Percentiles rank a stretch among this genome's conserved stretches.
phyloP scores from a whole-genome alignment of 2,113 vertebrate genomes.

The Nannospalax galili region DNA sequence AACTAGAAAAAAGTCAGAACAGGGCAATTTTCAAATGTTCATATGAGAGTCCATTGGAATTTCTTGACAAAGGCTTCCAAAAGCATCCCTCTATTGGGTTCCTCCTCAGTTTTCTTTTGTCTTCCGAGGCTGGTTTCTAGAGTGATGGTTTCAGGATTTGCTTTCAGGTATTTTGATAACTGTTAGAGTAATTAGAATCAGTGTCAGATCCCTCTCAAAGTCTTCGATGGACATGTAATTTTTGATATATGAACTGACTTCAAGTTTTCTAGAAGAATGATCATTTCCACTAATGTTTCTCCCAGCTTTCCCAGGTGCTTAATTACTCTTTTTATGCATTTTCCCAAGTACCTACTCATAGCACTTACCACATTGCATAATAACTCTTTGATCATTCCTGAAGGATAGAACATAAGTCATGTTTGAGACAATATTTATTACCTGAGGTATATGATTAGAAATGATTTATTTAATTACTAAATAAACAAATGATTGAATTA shows the following conservation, averaged over 20 bases:
- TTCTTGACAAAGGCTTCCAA: too few relatives aligned
- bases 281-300: neutral
- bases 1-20: too few relatives aligned
- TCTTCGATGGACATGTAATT: neutral
- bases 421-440: constrained; percentile 19
- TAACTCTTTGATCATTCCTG: neutral
- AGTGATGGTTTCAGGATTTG: too few relatives aligned
- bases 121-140: too few relatives aligned
- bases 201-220: too few relatives aligned
- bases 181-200: too few relatives aligned
- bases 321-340: neutral
- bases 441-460: neutral
- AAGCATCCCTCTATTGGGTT: too few relatives aligned
- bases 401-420: neutral
- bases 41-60: too few relatives aligned
- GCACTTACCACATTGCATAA: neutral
- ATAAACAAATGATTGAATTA: constrained; percentile 38
- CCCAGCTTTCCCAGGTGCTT: neutral
- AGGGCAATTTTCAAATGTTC: too few relatives aligned
- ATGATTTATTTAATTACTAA: constrained; percentile 34
- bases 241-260: neutral
- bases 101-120: too few relatives aligned
- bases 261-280: neutral
- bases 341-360: neutral
- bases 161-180: too few relatives aligned